phyloP scores from a whole-genome alignment of 1,140 invertebrate genomes.

The Anthonomus grandis region DNA sequence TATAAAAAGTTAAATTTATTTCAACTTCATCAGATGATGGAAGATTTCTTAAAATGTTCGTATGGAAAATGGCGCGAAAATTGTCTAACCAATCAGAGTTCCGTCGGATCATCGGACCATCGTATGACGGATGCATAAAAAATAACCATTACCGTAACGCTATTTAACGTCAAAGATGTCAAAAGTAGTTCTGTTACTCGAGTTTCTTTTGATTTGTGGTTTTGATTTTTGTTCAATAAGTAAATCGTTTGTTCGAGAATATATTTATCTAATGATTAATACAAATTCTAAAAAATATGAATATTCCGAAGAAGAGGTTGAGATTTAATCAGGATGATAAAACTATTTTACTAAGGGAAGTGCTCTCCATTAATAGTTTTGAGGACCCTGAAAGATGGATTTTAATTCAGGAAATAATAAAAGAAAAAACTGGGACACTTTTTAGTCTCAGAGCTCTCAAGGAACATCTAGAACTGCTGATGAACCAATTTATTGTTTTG shows the following conservation, averaged over 20 bases:
- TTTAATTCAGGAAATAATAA: background rate
- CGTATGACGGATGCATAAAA: no score
- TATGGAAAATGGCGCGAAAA: no score
- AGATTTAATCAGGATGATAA: background rate
- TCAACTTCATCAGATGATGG: no score
- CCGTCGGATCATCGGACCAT: no score
- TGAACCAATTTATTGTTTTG: background rate
- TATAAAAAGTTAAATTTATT: no score
- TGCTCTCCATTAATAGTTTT: background rate
- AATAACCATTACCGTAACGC: no score
- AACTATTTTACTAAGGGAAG: background rate
- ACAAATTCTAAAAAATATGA: background rate
- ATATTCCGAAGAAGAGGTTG: background rate
- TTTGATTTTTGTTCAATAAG: constrained; percentile 1
- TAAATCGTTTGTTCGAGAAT: background rate
- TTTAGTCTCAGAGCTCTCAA: background rate
- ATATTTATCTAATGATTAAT: background rate
- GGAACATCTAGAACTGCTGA: background rate
- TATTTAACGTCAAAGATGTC: no score
- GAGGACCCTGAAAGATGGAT: background rate
- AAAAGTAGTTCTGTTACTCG: no score
- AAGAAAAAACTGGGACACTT: background rate
- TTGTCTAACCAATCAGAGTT: no score
- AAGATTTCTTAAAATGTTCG: no score
- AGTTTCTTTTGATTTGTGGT: no score